phyloP scores from a whole-genome alignment of 2,797 vertebrate genomes.

The Triplophysa yarkandensis region DNA sequence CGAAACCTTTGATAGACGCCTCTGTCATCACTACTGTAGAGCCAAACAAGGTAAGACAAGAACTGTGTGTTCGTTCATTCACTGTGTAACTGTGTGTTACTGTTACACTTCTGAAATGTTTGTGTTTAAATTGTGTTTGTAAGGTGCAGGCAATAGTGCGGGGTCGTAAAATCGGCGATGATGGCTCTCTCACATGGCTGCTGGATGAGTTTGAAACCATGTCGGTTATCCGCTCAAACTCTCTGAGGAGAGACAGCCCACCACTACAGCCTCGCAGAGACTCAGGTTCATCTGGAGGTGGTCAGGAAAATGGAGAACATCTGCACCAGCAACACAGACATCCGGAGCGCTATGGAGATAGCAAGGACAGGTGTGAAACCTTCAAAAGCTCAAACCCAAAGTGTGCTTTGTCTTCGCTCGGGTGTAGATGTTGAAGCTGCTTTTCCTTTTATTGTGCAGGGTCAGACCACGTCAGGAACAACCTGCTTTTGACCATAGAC shows the following conservation, averaged over 20 bases:
- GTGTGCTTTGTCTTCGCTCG: not conserved
- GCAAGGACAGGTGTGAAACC: constrained; percentile 58
- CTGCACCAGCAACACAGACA: constrained; percentile 64
- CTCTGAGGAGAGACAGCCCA: constrained; percentile 87
- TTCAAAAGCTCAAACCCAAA: not conserved
- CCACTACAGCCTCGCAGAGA: constrained; percentile 75
- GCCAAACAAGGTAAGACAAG: constrained; percentile 81
- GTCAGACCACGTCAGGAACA: constrained; percentile 64
- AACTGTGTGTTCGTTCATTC: not conserved
- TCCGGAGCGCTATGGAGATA: constrained; percentile 65
- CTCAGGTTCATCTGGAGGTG: constrained; percentile 63
- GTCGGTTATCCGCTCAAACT: constrained; percentile 94
- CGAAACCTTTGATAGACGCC: constrained; percentile 89
- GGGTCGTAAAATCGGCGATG: constrained; percentile 84
- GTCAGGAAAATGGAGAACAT: constrained; percentile 76
- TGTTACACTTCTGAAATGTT: not conserved
- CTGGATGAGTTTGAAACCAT: constrained; percentile 92
- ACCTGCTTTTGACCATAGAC: constrained; percentile 55
- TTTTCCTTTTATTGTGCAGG: constrained; percentile 49
- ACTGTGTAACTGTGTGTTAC: not conserved
- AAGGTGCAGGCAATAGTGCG: constrained; percentile 86
- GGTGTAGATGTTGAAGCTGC: not conserved
- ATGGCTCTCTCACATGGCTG: constrained; percentile 90
- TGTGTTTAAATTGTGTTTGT: constrained; percentile 11
- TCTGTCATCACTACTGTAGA: constrained; percentile 89